Evolutionary conservation across 2,888 invertebrate species (phyloP).

Genomic region (Agapostemon virescens): DNA sequence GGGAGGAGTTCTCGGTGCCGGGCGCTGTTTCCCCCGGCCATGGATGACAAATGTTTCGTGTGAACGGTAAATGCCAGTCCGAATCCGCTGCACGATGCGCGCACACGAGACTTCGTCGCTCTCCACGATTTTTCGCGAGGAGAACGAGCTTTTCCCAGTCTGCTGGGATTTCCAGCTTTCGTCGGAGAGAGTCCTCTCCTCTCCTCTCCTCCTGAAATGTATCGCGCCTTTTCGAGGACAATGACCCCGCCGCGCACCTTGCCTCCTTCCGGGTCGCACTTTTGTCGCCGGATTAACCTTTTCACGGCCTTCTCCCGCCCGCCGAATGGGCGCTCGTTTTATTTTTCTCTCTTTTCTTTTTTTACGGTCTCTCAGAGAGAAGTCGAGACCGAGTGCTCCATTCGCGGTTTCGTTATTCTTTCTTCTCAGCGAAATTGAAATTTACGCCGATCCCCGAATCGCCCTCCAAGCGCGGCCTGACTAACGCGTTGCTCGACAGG

Average conservation of each 20-base stretch:
- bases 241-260: slow-evolving; percentile 59
- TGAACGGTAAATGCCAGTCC: slow-evolving; percentile 46
- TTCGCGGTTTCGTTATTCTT: not conserved
- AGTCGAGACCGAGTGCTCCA: not conserved
- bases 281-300: slow-evolving; percentile 29
- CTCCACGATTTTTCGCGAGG: not conserved
- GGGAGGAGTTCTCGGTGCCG: not conserved
- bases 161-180: too few relatives aligned
- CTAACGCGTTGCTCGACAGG: too few relatives aligned
- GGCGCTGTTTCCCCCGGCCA: not conserved
- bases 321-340: not conserved
- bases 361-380: not conserved
- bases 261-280: slow-evolving; percentile 57
- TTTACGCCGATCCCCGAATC: not conserved
- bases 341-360: not conserved
- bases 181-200: slow-evolving; percentile 18
- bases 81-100: not conserved
- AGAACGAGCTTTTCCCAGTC: not conserved
- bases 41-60: slow-evolving; percentile 36
- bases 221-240: slow-evolving; percentile 66
- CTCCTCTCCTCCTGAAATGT: slow-evolving; percentile 30
- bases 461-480: not conserved
- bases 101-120: not conserved
- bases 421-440: not conserved
- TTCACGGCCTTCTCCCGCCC: slow-evolving; percentile 2